These are phyloP conservation scores for Macropis europaea DNA, from an alignment of 2,888 invertebrate species.

Conservation along the genomic window DNA sequence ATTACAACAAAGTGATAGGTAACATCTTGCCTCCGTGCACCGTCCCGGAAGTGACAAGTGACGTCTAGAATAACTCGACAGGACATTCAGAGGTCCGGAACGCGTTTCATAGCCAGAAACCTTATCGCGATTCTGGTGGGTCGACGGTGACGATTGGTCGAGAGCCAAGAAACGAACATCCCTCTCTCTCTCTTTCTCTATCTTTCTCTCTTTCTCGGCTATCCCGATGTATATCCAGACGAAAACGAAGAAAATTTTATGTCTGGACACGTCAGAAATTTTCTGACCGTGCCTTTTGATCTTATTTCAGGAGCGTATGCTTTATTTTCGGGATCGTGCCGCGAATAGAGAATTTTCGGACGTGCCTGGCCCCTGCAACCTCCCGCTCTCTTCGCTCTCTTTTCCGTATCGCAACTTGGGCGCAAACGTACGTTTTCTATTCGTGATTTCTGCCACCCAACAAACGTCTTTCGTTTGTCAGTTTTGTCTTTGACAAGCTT, in stretches of 20 bases:
- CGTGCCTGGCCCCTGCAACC: background rate
- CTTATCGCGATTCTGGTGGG: slow-evolving; percentile 71
- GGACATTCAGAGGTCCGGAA: slow-evolving; percentile 63
- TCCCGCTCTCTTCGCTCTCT: background rate
- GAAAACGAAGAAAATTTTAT: slow-evolving; percentile 54
- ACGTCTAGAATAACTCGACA: slow-evolving; percentile 71
- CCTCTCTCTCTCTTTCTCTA: slow-evolving; percentile 24
- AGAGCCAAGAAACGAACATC: slow-evolving; percentile 70
- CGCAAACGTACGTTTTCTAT: slow-evolving; percentile 16
- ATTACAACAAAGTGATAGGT: slow-evolving; percentile 60
- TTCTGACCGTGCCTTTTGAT: slow-evolving; percentile 48
- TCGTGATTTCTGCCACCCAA: background rate
- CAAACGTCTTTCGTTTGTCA: background rate
- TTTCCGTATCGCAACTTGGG: slow-evolving; percentile 25
- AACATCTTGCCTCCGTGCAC: slow-evolving; percentile 49
- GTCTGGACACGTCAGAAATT: slow-evolving; percentile 59
- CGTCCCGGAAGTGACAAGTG: slow-evolving; percentile 70
- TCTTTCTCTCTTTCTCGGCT: slow-evolving; percentile 13
- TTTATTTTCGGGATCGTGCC: slow-evolving; percentile 47
- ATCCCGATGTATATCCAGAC: slow-evolving; percentile 58
- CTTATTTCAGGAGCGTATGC: slow-evolving; percentile 47
- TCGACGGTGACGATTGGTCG: slow-evolving; percentile 71
- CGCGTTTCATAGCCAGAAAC: slow-evolving; percentile 67
- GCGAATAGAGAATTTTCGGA: slow-evolving; percentile 36
- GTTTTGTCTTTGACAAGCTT: background rate